These are phyloP conservation scores for Ictalurus punctatus DNA, from an alignment of 2,113 vertebrate species.

Conservation along the genomic window DNA sequence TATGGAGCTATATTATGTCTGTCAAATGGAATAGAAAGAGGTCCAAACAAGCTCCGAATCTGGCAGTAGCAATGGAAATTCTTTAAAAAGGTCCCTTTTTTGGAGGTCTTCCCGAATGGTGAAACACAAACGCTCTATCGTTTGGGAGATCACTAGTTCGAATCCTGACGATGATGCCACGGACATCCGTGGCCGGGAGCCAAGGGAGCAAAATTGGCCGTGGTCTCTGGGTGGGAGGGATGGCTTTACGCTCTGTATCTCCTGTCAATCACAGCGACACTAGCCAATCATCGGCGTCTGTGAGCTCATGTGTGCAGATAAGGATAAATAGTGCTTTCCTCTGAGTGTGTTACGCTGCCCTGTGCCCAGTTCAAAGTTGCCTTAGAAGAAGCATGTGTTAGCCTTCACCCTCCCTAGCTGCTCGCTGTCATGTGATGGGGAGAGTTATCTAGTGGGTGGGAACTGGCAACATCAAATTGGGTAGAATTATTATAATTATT, in stretches of 20 bases:
- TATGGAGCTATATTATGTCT: background rate
- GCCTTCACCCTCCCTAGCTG: background rate
- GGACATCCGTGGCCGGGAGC: background rate
- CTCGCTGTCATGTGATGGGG: background rate
- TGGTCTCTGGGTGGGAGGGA: background rate
- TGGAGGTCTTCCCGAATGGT: background rate
- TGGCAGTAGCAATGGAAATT: too few relatives aligned
- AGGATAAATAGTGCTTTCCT: background rate
- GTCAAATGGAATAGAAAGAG: background rate
- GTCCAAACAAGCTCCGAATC: background rate
- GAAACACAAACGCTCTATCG: background rate
- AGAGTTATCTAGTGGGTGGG: background rate
- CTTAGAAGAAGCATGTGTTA: background rate
- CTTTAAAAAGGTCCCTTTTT: background rate
- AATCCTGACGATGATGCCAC: background rate
- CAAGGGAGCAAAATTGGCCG: background rate
- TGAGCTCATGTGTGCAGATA: too few relatives aligned
- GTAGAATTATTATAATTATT: too few relatives aligned
- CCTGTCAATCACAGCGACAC: background rate
- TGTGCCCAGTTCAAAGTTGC: background rate
- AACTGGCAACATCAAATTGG: background rate
- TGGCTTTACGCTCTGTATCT: background rate
- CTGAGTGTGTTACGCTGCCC: background rate
- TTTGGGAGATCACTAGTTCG: background rate
- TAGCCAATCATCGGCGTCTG: background rate